Evolutionary conservation across 2,888 invertebrate genomes (phyloP).

Genomic region (Hyles lineata): DNA sequence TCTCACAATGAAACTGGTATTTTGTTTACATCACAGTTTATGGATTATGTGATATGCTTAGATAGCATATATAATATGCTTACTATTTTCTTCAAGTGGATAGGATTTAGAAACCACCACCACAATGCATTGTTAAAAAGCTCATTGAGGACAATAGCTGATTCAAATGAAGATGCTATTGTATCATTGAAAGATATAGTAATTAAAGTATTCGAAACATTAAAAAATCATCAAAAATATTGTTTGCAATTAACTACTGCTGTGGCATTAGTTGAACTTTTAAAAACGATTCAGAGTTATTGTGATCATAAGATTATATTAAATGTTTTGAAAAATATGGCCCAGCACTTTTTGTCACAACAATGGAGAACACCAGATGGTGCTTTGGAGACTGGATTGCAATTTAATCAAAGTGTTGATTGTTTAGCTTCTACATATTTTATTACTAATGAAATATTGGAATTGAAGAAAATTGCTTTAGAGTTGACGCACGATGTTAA

Average conservation of each 20-base stretch:
- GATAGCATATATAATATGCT: slow-evolving; percentile 83
- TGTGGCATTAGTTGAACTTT: slow-evolving; percentile 79
- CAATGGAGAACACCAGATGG: slow-evolving; percentile 89
- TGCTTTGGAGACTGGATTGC: slow-evolving; percentile 86
- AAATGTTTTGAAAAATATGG: slow-evolving; percentile 74
- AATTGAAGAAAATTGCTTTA: slow-evolving; percentile 84
- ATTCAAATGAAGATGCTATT: slow-evolving; percentile 52
- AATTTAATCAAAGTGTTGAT: slow-evolving; percentile 87
- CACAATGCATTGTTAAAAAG: slow-evolving; percentile 66
- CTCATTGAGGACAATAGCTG: slow-evolving; percentile 70
- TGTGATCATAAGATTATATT: slow-evolving; percentile 68
- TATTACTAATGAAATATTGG: slow-evolving; percentile 82
- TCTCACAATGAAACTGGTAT: slow-evolving; percentile 55
- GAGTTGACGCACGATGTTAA: slow-evolving; percentile 84
- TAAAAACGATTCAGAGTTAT: slow-evolving; percentile 78
- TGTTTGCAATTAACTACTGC: slow-evolving; percentile 84
- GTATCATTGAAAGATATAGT: slow-evolving; percentile 67
- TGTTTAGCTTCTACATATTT: slow-evolving; percentile 87
- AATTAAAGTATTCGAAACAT: slow-evolving; percentile 64
- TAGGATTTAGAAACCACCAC: slow-evolving; percentile 84
- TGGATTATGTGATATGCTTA: slow-evolving; percentile 74
- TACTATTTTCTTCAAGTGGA: slow-evolving; percentile 87
- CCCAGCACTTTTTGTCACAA: slow-evolving; percentile 83
- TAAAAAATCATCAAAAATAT: slow-evolving; percentile 77
- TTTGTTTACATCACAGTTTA: slow-evolving; percentile 55